Evolutionary conservation across 2,113 vertebrate species (phyloP).

Genomic region (Rhadina sibilatrix): DNA sequence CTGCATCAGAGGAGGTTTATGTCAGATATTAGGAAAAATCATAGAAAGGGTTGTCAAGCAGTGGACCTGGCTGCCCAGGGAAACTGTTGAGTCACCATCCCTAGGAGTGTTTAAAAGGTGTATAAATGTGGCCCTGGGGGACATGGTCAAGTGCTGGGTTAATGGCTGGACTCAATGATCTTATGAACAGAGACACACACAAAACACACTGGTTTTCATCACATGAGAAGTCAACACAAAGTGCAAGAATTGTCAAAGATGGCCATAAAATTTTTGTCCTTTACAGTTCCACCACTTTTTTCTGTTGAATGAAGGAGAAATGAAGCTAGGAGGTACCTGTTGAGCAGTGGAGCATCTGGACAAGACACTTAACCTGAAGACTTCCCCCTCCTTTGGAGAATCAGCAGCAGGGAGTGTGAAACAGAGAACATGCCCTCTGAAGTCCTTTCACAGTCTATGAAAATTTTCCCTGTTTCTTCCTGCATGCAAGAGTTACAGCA

Average conservation of each 20-base stretch:
- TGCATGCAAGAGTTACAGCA: not conserved
- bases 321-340: not conserved
- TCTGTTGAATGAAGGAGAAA: not conserved
- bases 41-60: not conserved
- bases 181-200: not conserved
- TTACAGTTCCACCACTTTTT: not conserved
- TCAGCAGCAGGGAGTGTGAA: not conserved
- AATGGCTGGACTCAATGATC: not conserved
- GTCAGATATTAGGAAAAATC: not conserved
- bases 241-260: not conserved
- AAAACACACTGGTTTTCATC: not conserved
- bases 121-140: not conserved
- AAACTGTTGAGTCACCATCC: not conserved
- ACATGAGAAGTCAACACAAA: not conserved
- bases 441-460: not conserved
- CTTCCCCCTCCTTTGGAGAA: not conserved
- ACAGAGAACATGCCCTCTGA: not conserved
- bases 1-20: not conserved
- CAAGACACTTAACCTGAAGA: not conserved
- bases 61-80: not conserved
- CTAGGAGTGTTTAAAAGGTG: not conserved
- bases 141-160: not conserved
- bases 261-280: not conserved
- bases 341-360: accelerated
- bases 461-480: not conserved